Evolutionary conservation across 2,888 invertebrate genomes (phyloP).

Genomic region (Rhogogaster chlorosoma): DNA sequence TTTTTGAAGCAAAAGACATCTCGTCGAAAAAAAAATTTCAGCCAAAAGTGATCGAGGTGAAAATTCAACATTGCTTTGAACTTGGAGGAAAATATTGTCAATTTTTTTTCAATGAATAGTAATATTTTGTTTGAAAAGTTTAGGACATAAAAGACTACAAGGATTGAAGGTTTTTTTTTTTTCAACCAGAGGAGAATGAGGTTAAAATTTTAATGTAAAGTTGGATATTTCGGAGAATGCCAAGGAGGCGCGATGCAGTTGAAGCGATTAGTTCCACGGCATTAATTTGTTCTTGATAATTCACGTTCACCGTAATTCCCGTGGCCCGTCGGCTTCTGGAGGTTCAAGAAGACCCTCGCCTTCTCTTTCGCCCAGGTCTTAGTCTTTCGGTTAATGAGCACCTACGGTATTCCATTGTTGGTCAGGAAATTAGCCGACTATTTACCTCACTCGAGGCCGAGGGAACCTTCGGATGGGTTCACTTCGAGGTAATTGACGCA

Average conservation of each 20-base stretch:
- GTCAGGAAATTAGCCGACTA: conserved; percentile 36
- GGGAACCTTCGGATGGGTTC: conserved; percentile 1
- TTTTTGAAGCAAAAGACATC: no score
- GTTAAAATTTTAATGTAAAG: background rate
- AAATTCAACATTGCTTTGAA: no score
- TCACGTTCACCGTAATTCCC: conserved; percentile 12
- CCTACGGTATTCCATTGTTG: conserved; percentile 36
- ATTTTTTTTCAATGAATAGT: no score
- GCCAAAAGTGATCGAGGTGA: no score
- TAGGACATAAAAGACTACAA: background rate
- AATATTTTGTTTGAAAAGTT: no score
- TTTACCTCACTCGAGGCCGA: background rate
- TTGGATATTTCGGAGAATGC: background rate
- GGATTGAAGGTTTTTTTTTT: no score
- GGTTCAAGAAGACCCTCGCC: conserved; percentile 7
- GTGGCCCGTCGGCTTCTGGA: conserved; percentile 8
- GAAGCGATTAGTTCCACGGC: conserved; percentile 31
- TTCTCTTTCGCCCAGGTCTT: conserved; percentile 17
- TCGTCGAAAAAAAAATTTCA: no score
- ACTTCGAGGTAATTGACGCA: background rate
- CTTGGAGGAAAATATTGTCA: no score
- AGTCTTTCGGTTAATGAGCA: conserved; percentile 37
- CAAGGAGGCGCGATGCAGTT: background rate
- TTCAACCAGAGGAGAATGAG: background rate
- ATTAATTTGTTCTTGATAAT: conserved; percentile 31